Evolutionary conservation across 2,888 invertebrate species (phyloP), one percentile per base, ranked within the genome.

Genomic region (Furcula furcula): DNA sequence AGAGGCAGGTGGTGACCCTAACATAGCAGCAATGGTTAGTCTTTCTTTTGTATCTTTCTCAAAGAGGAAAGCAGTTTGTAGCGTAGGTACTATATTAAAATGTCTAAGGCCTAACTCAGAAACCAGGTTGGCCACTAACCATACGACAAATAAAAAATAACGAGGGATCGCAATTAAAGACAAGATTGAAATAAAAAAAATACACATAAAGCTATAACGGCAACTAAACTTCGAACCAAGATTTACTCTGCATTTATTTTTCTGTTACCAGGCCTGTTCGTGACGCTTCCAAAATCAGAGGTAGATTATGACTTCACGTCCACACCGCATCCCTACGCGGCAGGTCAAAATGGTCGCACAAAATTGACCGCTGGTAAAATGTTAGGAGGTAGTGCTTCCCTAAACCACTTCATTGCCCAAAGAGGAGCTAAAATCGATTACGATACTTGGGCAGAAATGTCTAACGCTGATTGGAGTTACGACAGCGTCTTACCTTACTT

Each of bases 351-450:
- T 3, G 30, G 41, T 15, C 12, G 3, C 4, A 47, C 47, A 5
- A 40, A 7, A 28, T 2, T 51, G 2, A 44, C 51, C n/a, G 0
- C 44, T 3, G 51, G 51, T 0, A 16, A 16, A 2, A 34, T 4
- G 11, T 36, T 51, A 0, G 51, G 51, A 15, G 51, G 51, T 1
- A 33, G 38, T 11, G 31, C 31, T 15, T 4, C 15, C 4, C 4
- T 51, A 2, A 39, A 47, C 12, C 51, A 51, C n/a, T 5, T 35
- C 0, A 4, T 51, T n/a, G 7, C 35, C 16, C n/a, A n/a, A 6
- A 21, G 35, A 21, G 29, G 34, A 1, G 4, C 21, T 0, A 12
- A 16, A 2, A 2, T 1, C 1, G 35, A 47, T 3, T 51, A 11
- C 14, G 18, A 41, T 4, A 2, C 1, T 2, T 47, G 40, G 47